Evolutionary conservation across 2,797 vertebrate genomes (phyloP).

Genomic region (Paguma larvata): DNA sequence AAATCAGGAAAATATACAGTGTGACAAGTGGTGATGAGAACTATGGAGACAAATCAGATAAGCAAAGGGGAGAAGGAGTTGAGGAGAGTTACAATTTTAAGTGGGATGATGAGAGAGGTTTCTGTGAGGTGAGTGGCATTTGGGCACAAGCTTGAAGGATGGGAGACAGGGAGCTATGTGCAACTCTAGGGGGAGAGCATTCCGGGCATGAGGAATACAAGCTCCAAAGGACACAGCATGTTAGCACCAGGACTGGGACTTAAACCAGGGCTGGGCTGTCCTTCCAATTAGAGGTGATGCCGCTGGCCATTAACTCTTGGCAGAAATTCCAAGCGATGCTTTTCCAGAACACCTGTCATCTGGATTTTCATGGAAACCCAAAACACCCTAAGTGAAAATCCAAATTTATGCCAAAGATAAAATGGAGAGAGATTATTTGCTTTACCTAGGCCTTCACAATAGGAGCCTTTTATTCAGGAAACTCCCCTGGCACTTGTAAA

Average conservation of each 20-base stretch:
- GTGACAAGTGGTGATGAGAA: background rate
- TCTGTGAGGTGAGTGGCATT: background rate
- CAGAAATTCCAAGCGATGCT: background rate
- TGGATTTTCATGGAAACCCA: constrained; percentile 53
- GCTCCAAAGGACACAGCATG: background rate
- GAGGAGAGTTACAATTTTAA: background rate
- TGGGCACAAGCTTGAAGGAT: background rate
- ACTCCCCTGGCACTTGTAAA: constrained; percentile 59
- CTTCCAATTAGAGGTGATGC: background rate
- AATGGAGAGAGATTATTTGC: constrained; percentile 63
- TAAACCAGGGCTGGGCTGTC: background rate
- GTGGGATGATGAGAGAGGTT: background rate
- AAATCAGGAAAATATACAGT: background rate
- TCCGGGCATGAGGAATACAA: background rate
- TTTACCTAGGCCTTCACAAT: constrained; percentile 39
- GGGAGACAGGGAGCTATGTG: background rate
- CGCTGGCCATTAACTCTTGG: background rate
- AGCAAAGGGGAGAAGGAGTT: background rate
- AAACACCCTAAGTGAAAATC: constrained; percentile 49
- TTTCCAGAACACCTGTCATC: constrained; percentile 54
- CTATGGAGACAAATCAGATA: background rate
- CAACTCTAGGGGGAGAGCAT: background rate
- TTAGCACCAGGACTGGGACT: background rate
- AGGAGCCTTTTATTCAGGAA: constrained; percentile 63
- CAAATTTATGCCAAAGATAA: constrained; percentile 62